These are phyloP conservation scores for Megalonaias nervosa DNA, from an alignment of 1,140 invertebrate species.

Conservation along the genomic window DNA sequence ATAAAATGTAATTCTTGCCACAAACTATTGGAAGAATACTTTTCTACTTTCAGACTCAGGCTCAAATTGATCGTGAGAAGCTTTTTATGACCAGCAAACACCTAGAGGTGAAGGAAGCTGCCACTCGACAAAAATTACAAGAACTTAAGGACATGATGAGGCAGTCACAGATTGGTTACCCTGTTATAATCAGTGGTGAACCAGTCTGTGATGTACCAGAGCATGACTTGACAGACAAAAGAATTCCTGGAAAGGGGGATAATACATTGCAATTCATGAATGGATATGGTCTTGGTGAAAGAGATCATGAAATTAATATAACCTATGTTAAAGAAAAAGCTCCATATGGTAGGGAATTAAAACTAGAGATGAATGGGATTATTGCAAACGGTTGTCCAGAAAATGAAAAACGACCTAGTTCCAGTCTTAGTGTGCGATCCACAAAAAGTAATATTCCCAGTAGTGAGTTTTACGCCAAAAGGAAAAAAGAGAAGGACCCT, in stretches of 20 bases:
- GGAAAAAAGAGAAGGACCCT: conserved; percentile 45
- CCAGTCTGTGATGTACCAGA: neutral
- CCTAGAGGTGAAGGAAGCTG: conserved; percentile 56
- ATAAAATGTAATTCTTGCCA: neutral
- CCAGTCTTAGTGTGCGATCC: neutral
- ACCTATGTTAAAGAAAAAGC: conserved; percentile 6
- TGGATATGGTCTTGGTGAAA: neutral
- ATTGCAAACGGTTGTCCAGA: neutral
- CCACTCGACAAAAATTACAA: conserved; percentile 60
- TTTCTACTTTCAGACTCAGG: conserved; percentile 41
- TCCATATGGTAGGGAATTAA: neutral
- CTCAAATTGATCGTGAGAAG: conserved; percentile 53
- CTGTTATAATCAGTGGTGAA: conserved; percentile 14
- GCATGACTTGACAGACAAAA: neutral
- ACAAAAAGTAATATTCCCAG: conserved; percentile 32
- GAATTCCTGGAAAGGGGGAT: neutral
- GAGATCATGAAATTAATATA: neutral
- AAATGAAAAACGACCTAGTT: neutral
- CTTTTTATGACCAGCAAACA: conserved; percentile 51
- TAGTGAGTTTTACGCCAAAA: conserved; percentile 45
- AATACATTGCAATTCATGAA: conserved; percentile 6
- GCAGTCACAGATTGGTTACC: conserved; percentile 9
- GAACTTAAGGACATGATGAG: conserved; percentile 40
- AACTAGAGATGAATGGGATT: neutral
- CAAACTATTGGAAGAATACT: neutral